These are phyloP conservation scores for Tenthredo mesomela DNA, from an alignment of 2,888 invertebrate genomes.

Conservation along the genomic window DNA sequence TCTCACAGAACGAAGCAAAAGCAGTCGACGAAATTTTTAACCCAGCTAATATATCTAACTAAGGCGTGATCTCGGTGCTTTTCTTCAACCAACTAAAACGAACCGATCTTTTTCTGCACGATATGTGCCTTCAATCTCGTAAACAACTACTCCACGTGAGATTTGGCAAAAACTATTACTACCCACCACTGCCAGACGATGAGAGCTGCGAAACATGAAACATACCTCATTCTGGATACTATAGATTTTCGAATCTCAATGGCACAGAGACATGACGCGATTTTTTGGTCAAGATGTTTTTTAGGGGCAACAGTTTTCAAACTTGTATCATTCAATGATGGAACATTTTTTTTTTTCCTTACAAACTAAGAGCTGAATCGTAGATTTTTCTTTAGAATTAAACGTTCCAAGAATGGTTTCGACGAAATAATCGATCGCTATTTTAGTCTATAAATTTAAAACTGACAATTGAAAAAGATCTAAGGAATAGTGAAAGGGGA, in stretches of 20 bases:
- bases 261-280: neutral
- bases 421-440: neutral
- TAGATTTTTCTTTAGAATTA: neutral
- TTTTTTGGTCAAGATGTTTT: neutral
- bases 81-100: constrained; percentile 34
- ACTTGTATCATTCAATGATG: neutral
- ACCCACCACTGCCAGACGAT: neutral
- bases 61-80: constrained; percentile 53
- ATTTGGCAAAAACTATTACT: neutral
- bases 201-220: neutral
- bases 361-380: neutral
- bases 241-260: neutral
- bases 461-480: neutral
- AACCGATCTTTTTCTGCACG: constrained; percentile 41
- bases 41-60: constrained; percentile 52
- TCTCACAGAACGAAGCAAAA: constrained; percentile 10
- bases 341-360: too few species aligned
- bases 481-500: neutral
- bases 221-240: constrained; percentile 2
- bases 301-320: neutral
- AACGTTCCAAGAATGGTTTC: neutral
- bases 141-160: constrained; percentile 48
- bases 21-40: constrained; percentile 50
- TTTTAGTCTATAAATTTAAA: neutral
- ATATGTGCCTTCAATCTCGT: constrained; percentile 43